phyloP scores from a whole-genome alignment of 35 echinoderm and acorn worm species.

The Ophioderma brevispina region DNA sequence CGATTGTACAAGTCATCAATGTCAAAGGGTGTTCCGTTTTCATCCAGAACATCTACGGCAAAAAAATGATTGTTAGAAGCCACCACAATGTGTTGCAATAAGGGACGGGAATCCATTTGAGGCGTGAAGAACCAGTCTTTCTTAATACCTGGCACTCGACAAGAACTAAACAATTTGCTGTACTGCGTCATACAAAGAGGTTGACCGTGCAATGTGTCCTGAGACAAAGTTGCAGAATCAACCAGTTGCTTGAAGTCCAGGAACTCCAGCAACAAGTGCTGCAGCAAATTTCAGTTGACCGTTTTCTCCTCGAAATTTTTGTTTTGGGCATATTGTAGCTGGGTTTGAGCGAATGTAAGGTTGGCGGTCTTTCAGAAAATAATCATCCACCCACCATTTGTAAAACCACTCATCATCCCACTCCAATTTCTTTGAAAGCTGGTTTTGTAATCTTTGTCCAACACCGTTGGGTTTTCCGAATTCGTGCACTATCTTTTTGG shows the following conservation, averaged over 20 bases:
- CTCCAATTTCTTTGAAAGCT: not conserved
- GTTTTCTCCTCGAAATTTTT: not conserved
- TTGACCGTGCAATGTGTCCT: no score
- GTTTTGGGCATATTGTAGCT: not conserved
- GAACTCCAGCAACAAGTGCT: not conserved
- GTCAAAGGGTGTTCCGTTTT: constrained; percentile 1
- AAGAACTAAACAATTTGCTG: no score
- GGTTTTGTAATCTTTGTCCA: not conserved
- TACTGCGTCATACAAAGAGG: no score
- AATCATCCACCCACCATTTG: no score
- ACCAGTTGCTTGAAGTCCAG: not conserved
- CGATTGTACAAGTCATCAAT: not conserved
- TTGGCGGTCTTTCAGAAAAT: no score
- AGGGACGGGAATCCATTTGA: no score
- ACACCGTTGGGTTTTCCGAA: not conserved
- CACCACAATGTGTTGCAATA: no score
- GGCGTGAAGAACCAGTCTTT: no score
- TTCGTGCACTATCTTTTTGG: not conserved
- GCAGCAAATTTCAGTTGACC: not conserved
- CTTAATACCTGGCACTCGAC: no score
- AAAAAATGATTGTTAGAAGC: constrained; percentile 24
- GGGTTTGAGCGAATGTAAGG: no score
- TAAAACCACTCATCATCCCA: no score
- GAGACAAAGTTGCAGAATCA: not conserved
- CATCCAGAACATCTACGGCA: constrained; percentile 20